Percentiles rank a stretch among this genome's conserved stretches.
Evolutionary conservation across 2,797 vertebrate genomes (phyloP).

Genomic region (Carapus acus): DNA sequence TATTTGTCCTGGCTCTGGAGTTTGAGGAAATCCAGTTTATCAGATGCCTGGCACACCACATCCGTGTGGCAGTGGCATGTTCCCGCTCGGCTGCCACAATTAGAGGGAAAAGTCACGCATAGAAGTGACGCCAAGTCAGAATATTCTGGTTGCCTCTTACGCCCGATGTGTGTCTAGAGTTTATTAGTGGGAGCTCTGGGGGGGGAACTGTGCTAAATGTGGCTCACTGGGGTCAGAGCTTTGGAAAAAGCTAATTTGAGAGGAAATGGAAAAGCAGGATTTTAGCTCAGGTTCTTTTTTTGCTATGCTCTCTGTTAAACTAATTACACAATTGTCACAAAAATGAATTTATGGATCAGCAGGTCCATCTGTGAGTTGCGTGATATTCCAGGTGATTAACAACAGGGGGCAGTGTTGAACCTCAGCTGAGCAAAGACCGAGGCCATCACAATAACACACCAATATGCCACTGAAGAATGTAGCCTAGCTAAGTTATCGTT

Average conservation of each 20-base stretch:
- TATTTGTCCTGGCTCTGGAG: conserved; percentile 27
- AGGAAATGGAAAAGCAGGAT: conserved; percentile 20
- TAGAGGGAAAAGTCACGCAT: conserved; percentile 35
- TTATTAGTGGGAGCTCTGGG: conserved; percentile 24
- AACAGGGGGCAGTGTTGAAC: conserved; percentile 67
- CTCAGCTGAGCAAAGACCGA: conserved; percentile 22
- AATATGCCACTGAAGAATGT: background rate
- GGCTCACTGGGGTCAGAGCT: conserved; percentile 16
- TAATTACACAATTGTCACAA: conserved; percentile 23
- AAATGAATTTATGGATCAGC: conserved; percentile 18
- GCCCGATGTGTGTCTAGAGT: conserved; percentile 19
- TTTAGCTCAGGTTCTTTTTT: conserved; percentile 25
- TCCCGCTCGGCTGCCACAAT: conserved; percentile 50
- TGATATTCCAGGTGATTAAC: conserved; percentile 33
- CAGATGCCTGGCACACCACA: conserved; percentile 16
- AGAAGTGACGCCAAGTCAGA: conserved; percentile 28
- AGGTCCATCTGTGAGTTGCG: conserved; percentile 31
- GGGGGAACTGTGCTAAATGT: conserved; percentile 24
- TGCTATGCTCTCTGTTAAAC: conserved; percentile 34
- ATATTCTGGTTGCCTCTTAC: conserved; percentile 18
- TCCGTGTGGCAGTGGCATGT: conserved; percentile 37
- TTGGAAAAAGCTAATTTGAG: too few species aligned
- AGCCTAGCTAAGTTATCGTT: background rate
- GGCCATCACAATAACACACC: background rate
- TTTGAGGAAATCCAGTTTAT: conserved; percentile 28